A percentile compares a stretch with the other conserved stretches of the same genome.
Evolutionary conservation across 2,797 vertebrate genomes (phyloP).

Genomic region (Petrocephalus schoutedeni): DNA sequence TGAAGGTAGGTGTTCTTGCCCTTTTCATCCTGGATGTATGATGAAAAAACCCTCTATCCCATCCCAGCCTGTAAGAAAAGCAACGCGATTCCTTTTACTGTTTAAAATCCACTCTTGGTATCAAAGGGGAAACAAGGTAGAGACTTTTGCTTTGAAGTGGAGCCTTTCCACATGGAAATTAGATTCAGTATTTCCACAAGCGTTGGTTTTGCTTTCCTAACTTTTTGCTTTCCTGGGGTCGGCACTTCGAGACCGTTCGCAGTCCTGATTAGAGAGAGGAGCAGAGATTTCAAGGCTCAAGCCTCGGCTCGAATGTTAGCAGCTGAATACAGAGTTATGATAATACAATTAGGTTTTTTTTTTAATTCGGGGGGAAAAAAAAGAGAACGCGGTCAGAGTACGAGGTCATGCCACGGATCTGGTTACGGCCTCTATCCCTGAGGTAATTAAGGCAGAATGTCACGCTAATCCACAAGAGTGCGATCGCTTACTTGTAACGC

Average conservation of each 20-base stretch:
- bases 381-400: not conserved
- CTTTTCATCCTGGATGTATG: not conserved
- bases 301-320: not conserved
- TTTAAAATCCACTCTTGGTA: not conserved
- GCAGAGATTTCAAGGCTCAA: not conserved
- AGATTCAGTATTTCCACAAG: conserved; percentile 3
- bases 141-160: not conserved
- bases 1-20: not conserved
- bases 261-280: not conserved
- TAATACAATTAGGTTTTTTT: not conserved
- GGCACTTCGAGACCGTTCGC: not conserved
- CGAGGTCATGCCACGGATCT: conserved; percentile 8
- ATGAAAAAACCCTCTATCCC: not conserved
- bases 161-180: not conserved
- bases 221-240: not conserved
- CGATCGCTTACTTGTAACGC: conserved; percentile 17
- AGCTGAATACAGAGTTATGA: not conserved
- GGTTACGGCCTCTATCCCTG: conserved; percentile 20
- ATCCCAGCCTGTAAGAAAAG: not conserved
- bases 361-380: not conserved
- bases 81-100: not conserved
- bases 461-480: conserved; percentile 25
- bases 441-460: conserved; percentile 23
- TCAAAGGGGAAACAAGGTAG: not conserved
- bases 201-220: not conserved